Base-by-base conservation (phyloP, 2,113 vertebrate genomes). In the Megaceryle torquata region DNA sequence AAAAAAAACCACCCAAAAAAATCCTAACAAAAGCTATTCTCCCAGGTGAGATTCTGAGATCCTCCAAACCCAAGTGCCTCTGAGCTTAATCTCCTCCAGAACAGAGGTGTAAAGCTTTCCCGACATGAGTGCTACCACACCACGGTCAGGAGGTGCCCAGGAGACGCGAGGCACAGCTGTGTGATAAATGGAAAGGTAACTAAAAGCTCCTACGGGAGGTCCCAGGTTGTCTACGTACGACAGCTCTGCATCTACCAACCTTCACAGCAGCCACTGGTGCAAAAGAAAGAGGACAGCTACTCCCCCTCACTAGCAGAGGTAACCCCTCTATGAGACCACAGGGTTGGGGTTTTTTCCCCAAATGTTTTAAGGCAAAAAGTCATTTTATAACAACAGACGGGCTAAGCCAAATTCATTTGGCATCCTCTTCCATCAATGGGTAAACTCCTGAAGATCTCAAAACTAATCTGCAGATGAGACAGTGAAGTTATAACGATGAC, bases 71-170 rank as follows among this genome's bases (percentile, higher is more conserved):
- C 29, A 60, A 50, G 31, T 6, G 2, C 7, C 85, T 51, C 57
- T 57, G 33, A 14, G 29, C 65, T 65, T 9, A 11, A 25, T 20
- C 39, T 48, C 37, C 50, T 31, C 17, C 67, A 64, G 41, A 72
- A 35, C 20, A 60, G 46, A 28, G 0, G 0, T 1, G 25, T 14
- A 51, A 37, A 51, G 50, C 61, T 64, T n/a, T 44, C 53, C 10
- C 21, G n/a, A 43, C 41, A 11, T 1, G 0, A 28, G 63, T 48
- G 37, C 26, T 10, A 1, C 0, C 46, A 46, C 4, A 14, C 14
- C 15, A 16, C 2, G 1, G 15, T 41, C 44, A 56, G 31, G n/a
- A 44, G 35, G 7, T 2, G 5, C 18, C 41, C 20, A 28, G 21
- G 39, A 60, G 37, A 71, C 13, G 12, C 13, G 6, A 19, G 33